Base-by-base conservation (phyloP, 2,888 invertebrate species). In the Volucella inflata region DNA sequence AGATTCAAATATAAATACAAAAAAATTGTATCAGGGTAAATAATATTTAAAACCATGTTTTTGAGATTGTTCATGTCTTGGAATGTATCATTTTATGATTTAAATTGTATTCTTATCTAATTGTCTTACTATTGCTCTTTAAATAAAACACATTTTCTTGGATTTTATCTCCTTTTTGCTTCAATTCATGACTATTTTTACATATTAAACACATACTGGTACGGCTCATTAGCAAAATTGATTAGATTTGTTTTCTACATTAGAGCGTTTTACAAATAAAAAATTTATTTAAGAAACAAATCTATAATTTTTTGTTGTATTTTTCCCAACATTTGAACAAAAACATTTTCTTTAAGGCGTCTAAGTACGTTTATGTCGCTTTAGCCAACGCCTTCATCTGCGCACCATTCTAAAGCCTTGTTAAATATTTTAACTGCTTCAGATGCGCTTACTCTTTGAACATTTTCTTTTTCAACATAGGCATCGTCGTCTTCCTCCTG, bases 351-450 rank as follows among this genome's bases (percentile, higher is more conserved):
- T 38, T n/a, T 59, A 14, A 59, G 59, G 59, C 42, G 70, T 62
- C 16, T 77, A 53, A 51, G 53, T 70, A 53, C 68, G 60, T 70
- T 74, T 55, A 74, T 44, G 42, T 64, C 46, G 30, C 48, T 57
- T 76, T 57, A 48, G 70, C 64, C 78, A 65, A 65, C 57, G 40
- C 65, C 57, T 79, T 79, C 79, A 57, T 50, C 57, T 55, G 59
- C 62, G 62, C 38, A 44, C 67, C 72, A 60, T 59, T 67, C 51
- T 51, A 60, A 62, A 55, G 71, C 71, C 62, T 48, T 71, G 71
- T 71, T 78, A 42, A 64, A 70, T 40, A 55, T 57, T 16, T 78
- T 16, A 64, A 71, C 48, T 55, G 62, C 64, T 62, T 78, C 64
- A 64, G 53, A 60, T 51, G 42, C 16, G 16, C 68, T 62, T 16